These are phyloP conservation scores for Anisognathus igniventris DNA, from an alignment of 2,797 vertebrate genomes.

Conservation along the genomic window DNA sequence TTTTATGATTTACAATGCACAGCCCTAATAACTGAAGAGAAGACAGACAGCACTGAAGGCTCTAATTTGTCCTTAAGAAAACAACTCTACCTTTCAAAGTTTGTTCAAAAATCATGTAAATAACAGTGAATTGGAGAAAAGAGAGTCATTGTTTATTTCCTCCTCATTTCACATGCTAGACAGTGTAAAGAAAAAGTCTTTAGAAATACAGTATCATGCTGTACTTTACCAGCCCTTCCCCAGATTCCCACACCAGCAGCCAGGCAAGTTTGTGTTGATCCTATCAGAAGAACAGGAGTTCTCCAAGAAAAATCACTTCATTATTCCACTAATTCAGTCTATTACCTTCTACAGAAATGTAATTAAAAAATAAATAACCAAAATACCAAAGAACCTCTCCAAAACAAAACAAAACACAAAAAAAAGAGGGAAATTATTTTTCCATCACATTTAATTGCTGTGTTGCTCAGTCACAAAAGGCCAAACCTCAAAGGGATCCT, in stretches of 20 bases:
- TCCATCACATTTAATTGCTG: background rate
- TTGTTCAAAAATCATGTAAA: background rate
- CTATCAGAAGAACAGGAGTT: background rate
- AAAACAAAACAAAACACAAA: background rate
- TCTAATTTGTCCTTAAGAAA: conserved; percentile 19
- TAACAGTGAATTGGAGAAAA: background rate
- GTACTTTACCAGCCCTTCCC: background rate
- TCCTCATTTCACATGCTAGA: background rate
- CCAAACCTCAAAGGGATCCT: background rate
- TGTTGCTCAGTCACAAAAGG: background rate
- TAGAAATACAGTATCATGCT: background rate
- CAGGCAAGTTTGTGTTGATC: background rate
- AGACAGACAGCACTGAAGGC: background rate
- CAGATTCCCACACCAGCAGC: background rate
- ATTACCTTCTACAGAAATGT: background rate
- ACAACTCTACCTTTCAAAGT: conserved; percentile 20
- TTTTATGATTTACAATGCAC: background rate
- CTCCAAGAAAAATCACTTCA: background rate
- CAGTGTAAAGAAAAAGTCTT: background rate
- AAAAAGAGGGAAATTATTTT: background rate
- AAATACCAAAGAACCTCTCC: background rate
- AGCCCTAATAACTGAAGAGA: background rate
- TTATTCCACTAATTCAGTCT: background rate
- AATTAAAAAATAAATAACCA: background rate
- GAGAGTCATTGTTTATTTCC: background rate